These are phyloP conservation scores for Octonoba sinensis DNA, from an alignment of 2,888 invertebrate genomes.

Conservation along the genomic window DNA sequence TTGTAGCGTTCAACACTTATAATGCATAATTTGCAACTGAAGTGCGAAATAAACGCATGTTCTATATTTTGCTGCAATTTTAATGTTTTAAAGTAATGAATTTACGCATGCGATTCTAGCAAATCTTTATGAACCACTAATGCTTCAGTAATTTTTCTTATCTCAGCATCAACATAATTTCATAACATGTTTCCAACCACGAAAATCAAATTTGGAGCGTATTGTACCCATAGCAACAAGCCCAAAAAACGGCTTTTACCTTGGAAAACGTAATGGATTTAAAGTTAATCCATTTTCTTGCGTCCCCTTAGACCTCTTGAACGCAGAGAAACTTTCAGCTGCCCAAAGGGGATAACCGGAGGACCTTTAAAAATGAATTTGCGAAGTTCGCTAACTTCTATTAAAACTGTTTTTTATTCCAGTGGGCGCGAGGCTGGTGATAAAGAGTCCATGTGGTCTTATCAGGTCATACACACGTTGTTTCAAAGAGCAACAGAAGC, in stretches of 20 bases:
- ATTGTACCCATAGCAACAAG: slow-evolving; percentile 40
- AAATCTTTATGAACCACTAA: too few species aligned
- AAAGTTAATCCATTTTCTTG: slow-evolving; percentile 41
- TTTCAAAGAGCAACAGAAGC: slow-evolving; percentile 34
- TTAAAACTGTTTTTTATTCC: slow-evolving; percentile 14
- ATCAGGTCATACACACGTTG: slow-evolving; percentile 58
- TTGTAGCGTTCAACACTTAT: too few species aligned
- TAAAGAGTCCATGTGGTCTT: slow-evolving; percentile 53
- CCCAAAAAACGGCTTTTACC: slow-evolving; percentile 43
- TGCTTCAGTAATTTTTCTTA: too few species aligned
- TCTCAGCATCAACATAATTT: too few species aligned
- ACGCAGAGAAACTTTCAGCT: slow-evolving; percentile 16
- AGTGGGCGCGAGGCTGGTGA: slow-evolving; percentile 45
- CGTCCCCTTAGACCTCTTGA: slow-evolving; percentile 25
- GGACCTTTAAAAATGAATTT: slow-evolving; percentile 37
- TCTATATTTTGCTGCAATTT: too few species aligned
- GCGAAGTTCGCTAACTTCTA: slow-evolving; percentile 27
- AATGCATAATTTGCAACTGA: too few species aligned
- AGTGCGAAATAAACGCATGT: too few species aligned
- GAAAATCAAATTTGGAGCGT: slow-evolving; percentile 22
- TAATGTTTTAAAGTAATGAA: too few species aligned
- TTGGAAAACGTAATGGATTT: slow-evolving; percentile 34
- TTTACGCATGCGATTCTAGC: too few species aligned
- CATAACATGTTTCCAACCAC: too few species aligned
- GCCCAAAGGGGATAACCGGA: neutral